Evolutionary conservation across 2,888 invertebrate species (phyloP).

Genomic region (Adelphocoris suturalis): DNA sequence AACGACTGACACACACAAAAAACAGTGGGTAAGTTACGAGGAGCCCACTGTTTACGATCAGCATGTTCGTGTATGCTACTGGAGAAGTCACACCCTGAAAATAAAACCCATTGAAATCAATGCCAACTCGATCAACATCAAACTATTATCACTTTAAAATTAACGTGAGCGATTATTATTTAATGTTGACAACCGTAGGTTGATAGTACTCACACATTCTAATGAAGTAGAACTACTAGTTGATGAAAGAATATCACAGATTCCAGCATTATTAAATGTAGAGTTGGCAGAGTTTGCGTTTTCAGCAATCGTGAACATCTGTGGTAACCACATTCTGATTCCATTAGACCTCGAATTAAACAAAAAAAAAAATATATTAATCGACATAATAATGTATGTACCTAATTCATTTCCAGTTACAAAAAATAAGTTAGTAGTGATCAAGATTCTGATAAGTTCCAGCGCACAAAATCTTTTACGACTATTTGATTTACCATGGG

Average conservation of each 20-base stretch:
- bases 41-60: conserved; percentile 75
- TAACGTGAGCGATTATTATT: too few relatives aligned
- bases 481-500: too few relatives aligned
- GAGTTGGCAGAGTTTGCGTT: not conserved
- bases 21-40: conserved; percentile 74
- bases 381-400: too few relatives aligned
- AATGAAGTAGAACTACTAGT: not conserved
- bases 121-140: too few relatives aligned
- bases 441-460: too few relatives aligned
- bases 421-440: too few relatives aligned
- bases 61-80: conserved; percentile 76
- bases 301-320: conserved; percentile 83
- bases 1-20: conserved; percentile 74
- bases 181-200: not conserved
- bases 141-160: too few relatives aligned
- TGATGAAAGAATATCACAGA: not conserved
- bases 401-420: too few relatives aligned
- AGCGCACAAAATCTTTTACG: too few relatives aligned
- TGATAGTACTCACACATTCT: not conserved
- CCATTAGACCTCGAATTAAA: conserved; percentile 84
- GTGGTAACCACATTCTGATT: conserved; percentile 91
- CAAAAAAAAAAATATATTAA: not conserved
- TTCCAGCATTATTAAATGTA: not conserved
- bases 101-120: conserved; percentile 23
- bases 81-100: conserved; percentile 75